phyloP scores from a whole-genome alignment of 2,797 vertebrate genomes.

The Sebastolobus altivelis region DNA sequence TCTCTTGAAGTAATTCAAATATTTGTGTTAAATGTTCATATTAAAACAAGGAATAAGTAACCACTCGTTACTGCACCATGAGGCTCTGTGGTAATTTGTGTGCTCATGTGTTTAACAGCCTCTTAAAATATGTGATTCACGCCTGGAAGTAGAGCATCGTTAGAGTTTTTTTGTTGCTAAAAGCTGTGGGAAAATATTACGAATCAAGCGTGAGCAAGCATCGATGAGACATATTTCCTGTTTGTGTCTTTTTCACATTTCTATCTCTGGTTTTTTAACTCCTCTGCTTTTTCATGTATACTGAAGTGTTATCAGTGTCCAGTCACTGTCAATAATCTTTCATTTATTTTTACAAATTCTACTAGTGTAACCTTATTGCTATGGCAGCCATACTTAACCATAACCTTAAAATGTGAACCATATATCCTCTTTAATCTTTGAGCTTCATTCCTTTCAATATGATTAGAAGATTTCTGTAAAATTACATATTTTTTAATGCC shows the following conservation, averaged over 20 bases:
- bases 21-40: slow-evolving; percentile 1
- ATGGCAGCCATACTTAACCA: background rate
- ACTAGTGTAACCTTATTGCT: background rate
- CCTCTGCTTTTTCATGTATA: background rate
- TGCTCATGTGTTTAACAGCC: slow-evolving; percentile 10
- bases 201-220: slow-evolving; percentile 8
- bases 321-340: background rate
- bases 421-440: background rate
- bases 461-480: background rate
- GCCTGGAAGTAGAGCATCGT: slow-evolving; percentile 24
- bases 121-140: slow-evolving; percentile 46
- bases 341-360: background rate
- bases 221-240: slow-evolving; percentile 51
- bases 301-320: background rate
- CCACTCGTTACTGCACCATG: background rate
- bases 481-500: background rate
- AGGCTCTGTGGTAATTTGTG: background rate
- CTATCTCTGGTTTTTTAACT: background rate
- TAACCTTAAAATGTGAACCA: background rate
- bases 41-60: background rate
- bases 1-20: background rate
- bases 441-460: background rate
- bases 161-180: background rate
- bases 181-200: slow-evolving; percentile 21
- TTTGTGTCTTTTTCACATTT: slow-evolving; percentile 33